These are phyloP conservation scores for Erpobdella octoculata DNA, from an alignment of 2,888 invertebrate genomes.

Conservation along the genomic window DNA sequence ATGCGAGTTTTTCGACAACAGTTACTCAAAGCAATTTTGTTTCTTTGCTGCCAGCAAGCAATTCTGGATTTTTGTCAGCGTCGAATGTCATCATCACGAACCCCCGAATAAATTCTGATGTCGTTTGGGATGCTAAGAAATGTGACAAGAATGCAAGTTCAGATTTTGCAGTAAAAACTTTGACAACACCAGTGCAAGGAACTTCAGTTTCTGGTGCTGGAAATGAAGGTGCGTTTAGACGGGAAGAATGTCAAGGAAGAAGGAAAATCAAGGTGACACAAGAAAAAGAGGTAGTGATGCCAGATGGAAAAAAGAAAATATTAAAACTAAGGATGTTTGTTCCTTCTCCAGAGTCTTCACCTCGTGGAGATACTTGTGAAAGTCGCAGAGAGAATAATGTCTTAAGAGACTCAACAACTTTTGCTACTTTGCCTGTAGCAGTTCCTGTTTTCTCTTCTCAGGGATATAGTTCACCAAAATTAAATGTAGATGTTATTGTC, in stretches of 20 bases:
- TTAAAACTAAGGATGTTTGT: constrained; percentile 15
- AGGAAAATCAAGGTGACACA: background rate
- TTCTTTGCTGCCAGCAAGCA: background rate
- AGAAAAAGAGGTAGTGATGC: constrained; percentile 23
- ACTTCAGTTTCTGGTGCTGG: background rate
- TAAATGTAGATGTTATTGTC: too few species aligned
- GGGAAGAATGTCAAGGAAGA: background rate
- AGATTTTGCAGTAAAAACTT: too few species aligned
- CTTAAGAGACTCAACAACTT: too few species aligned
- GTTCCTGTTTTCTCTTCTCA: too few species aligned
- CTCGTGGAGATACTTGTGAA: too few species aligned
- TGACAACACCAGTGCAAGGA: background rate
- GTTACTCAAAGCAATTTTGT: background rate
- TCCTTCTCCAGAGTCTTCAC: background rate
- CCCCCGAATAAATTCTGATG: background rate
- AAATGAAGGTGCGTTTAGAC: background rate
- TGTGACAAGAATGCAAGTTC: too few species aligned
- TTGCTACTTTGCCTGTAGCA: too few species aligned
- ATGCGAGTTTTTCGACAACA: too few species aligned
- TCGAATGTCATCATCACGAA: background rate
- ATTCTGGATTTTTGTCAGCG: background rate
- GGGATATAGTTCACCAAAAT: too few species aligned
- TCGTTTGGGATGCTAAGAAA: background rate
- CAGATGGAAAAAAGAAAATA: constrained; percentile 27
- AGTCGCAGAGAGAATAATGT: too few species aligned